phyloP scores from a whole-genome alignment of 2,797 vertebrate genomes.

The Sebastes kiyomatsui region DNA sequence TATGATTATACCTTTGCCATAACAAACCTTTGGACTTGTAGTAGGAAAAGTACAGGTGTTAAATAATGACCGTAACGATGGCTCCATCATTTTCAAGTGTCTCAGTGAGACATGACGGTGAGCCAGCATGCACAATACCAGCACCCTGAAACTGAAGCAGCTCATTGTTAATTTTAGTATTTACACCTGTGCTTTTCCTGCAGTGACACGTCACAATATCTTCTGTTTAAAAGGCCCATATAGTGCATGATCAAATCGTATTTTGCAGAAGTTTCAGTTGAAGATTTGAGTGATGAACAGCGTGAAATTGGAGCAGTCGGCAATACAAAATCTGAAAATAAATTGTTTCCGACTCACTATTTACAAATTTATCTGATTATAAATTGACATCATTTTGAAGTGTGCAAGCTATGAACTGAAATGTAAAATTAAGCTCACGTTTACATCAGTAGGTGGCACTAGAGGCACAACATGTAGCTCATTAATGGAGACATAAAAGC shows the following conservation, averaged over 20 bases:
- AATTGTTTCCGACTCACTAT: not conserved
- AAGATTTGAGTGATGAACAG: not conserved
- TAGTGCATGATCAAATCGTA: not conserved
- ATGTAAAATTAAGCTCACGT: not conserved
- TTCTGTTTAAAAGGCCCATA: not conserved
- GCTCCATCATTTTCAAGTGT: not conserved
- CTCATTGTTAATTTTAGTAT: too few relatives aligned
- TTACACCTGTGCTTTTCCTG: too few relatives aligned
- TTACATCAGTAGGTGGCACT: constrained; percentile 62
- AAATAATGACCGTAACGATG: accelerated
- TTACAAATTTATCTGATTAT: not conserved
- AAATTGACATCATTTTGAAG: not conserved
- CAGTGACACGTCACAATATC: too few relatives aligned
- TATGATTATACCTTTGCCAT: not conserved
- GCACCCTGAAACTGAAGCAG: not conserved
- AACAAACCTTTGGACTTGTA: not conserved
- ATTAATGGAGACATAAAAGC: not conserved
- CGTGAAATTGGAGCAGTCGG: not conserved
- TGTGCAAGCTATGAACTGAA: not conserved
- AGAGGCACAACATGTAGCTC: constrained; percentile 18
- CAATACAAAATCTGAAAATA: not conserved
- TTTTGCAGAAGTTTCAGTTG: not conserved
- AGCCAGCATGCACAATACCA: too few relatives aligned
- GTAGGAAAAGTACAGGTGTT: not conserved
- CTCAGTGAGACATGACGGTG: not conserved